phyloP scores from a whole-genome alignment of 2,113 vertebrate species.

The Hippotragus niger region DNA sequence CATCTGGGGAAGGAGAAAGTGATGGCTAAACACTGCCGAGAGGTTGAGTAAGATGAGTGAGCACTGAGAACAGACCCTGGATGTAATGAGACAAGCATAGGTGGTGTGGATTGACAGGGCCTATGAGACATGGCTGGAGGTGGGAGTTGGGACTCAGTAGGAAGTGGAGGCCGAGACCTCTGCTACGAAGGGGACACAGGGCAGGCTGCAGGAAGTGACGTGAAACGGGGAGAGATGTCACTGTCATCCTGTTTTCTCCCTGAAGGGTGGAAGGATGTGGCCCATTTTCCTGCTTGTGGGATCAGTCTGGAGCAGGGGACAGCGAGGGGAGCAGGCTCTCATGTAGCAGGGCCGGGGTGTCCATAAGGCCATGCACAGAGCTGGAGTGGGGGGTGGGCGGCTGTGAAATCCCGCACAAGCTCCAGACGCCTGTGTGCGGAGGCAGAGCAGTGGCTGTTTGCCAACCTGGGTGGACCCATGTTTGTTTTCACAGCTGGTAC shows the following conservation, averaged over 20 bases:
- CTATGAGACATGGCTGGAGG: neutral
- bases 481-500: neutral
- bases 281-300: neutral
- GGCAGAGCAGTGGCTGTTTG: neutral
- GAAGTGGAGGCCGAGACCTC: neutral
- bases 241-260: neutral
- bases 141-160: neutral
- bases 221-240: neutral
- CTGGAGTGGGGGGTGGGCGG: fast-evolving
- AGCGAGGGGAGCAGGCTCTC: neutral
- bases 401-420: neutral
- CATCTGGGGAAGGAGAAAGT: neutral
- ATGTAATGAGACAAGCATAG: neutral
- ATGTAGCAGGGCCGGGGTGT: neutral
- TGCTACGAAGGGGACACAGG: neutral
- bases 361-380: neutral
- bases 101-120: neutral
- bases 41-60: neutral
- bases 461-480: neutral
- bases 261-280: neutral
- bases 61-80: neutral
- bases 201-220: neutral
- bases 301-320: neutral
- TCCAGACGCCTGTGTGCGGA: neutral
- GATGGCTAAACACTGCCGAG: fast-evolving